These are phyloP conservation scores for Gobiocypris rarus DNA, from an alignment of 2,113 vertebrate species.

Conservation along the genomic window DNA sequence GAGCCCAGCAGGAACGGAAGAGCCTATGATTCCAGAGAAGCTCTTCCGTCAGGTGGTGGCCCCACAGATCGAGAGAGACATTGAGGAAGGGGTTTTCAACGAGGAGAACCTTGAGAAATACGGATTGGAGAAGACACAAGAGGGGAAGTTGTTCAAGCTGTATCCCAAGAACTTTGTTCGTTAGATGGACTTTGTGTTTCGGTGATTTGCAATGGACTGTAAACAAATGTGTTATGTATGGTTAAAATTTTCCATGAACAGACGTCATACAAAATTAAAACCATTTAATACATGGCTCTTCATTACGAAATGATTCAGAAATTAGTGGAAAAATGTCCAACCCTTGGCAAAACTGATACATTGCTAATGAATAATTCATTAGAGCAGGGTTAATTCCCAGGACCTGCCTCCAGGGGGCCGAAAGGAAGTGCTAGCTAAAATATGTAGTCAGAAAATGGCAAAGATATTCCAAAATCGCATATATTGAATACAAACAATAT, in stretches of 20 bases:
- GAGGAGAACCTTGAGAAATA: constrained; percentile 83
- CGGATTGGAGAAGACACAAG: constrained; percentile 87
- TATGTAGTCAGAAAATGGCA: not conserved
- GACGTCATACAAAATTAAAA: not conserved
- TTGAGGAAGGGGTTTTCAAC: constrained; percentile 78
- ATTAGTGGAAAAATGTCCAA: not conserved
- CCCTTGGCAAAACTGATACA: not conserved
- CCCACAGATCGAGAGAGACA: constrained; percentile 82
- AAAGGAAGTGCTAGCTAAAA: too few species aligned
- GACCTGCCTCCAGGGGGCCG: too few species aligned
- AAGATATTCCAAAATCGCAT: constrained; percentile 16
- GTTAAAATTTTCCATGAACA: not conserved
- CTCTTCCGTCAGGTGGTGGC: constrained; percentile 83
- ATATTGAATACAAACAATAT: constrained; percentile 14
- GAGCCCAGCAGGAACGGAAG: constrained; percentile 73
- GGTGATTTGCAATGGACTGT: constrained; percentile 20
- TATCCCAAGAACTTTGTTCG: constrained; percentile 91
- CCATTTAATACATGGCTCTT: not conserved
- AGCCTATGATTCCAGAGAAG: constrained; percentile 75
- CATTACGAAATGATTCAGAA: not conserved
- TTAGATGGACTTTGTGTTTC: constrained; percentile 58
- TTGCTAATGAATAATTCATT: not conserved
- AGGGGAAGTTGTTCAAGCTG: constrained; percentile 89
- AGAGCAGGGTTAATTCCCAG: too few species aligned
- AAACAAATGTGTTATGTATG: not conserved